Conservation (phyloP, 2,113 vertebrate genomes). For the Brachypteracias leptosomus region DNA sequence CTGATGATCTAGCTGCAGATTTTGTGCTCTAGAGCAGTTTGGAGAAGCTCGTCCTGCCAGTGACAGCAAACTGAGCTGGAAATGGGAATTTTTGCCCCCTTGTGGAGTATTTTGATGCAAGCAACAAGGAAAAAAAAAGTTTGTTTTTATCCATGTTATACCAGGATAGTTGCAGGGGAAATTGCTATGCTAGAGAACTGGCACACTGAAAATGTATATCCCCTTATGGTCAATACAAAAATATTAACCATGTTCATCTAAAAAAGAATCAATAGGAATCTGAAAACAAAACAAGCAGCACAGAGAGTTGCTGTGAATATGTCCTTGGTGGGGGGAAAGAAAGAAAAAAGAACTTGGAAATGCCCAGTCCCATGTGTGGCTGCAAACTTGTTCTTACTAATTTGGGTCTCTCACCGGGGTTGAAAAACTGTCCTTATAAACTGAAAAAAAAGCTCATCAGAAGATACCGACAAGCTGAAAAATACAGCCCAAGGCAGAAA, state of each 20-base stretch:
- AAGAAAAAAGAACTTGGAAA: not conserved
- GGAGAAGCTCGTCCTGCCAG: not conserved
- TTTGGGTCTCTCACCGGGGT: not conserved
- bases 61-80: not conserved
- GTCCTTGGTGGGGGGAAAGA: not conserved
- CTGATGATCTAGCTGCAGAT: not conserved
- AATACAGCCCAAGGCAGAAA: not conserved
- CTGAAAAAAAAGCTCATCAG: not conserved
- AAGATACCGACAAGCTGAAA: not conserved
- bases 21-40: not conserved
- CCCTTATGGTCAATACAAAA: not conserved
- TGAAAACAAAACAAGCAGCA: not conserved
- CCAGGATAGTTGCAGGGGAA: not conserved
- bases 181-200: not conserved
- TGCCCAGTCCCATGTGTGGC: not conserved
- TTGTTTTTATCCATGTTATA: not conserved
- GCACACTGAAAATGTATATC: not conserved
- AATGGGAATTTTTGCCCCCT: constrained; percentile 39
- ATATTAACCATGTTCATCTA: not conserved
- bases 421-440: not conserved
- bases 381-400: not conserved
- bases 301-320: not conserved
- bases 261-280: not conserved
- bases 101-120: constrained; percentile 43
- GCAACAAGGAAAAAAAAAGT: not conserved